Percentiles rank a stretch among this genome's conserved stretches.
Conservation (phyloP, 1,140 invertebrate species). For the Drosophila ficusphila region DNA sequence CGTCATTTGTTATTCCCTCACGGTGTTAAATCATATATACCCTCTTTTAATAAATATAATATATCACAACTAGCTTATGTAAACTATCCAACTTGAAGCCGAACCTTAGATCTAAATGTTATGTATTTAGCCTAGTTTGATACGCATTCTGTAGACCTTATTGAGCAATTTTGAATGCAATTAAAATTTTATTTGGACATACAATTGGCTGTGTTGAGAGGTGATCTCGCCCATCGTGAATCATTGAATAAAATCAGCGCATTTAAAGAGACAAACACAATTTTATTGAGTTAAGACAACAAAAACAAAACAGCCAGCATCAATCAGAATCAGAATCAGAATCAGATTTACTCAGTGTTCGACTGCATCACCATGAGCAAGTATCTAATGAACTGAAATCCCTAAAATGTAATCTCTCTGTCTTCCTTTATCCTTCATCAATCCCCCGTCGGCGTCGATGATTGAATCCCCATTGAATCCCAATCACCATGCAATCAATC, state of each 20-base stretch:
- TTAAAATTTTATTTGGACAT: slow-evolving; percentile 17
- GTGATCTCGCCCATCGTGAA: neutral
- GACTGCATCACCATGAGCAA: slow-evolving; percentile 35
- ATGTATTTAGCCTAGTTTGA: slow-evolving; percentile 29
- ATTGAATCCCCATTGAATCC: neutral
- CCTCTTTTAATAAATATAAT: neutral
- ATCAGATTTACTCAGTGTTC: slow-evolving; percentile 21
- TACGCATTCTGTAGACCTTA: slow-evolving; percentile 43
- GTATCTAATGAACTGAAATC: slow-evolving; percentile 32
- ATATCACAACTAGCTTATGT: slow-evolving; percentile 23
- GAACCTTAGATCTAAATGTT: slow-evolving; percentile 7
- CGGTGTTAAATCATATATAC: neutral
- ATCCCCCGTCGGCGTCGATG: slow-evolving; percentile 10
- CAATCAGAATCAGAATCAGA: slow-evolving; percentile 34
- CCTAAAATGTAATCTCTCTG: slow-evolving; percentile 60
- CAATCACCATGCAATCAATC: slow-evolving; percentile 28
- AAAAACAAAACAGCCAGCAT: slow-evolving; percentile 14
- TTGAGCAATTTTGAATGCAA: slow-evolving; percentile 58
- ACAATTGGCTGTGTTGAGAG: slow-evolving; percentile 21
- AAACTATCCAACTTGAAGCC: slow-evolving; percentile 12
- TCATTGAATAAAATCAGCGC: slow-evolving; percentile 22
- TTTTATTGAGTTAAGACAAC: slow-evolving; percentile 37
- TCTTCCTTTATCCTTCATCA: slow-evolving; percentile 49
- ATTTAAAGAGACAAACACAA: slow-evolving; percentile 72
- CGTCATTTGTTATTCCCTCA: slow-evolving; percentile 1